Evolutionary conservation across 2,113 vertebrate genomes (phyloP).

Genomic region (Terrapene triunguis): DNA sequence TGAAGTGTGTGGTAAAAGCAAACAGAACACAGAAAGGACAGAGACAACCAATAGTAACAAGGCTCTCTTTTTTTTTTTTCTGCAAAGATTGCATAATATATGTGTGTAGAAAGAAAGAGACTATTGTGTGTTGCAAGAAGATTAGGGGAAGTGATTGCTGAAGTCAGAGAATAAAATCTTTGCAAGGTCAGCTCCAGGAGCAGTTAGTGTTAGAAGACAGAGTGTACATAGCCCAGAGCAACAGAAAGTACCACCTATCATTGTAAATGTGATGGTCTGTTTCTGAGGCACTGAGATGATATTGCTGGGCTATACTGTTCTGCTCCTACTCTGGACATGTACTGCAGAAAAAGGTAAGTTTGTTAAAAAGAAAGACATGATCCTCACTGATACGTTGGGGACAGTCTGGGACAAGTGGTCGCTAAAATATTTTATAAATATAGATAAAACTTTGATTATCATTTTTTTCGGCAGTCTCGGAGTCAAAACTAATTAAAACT

Average conservation of each 20-base stretch:
- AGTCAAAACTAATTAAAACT: background rate
- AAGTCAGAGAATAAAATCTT: slow-evolving; percentile 60
- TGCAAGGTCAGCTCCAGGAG: slow-evolving; percentile 44
- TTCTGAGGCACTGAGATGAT: slow-evolving; percentile 38
- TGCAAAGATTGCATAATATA: slow-evolving; percentile 37
- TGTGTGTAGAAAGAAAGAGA: background rate
- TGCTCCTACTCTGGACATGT: slow-evolving; percentile 57
- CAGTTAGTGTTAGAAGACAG: slow-evolving; percentile 1
- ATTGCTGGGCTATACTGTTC: slow-evolving; percentile 24
- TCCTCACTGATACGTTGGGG: background rate
- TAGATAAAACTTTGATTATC: background rate
- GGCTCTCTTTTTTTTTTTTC: slow-evolving; percentile 34
- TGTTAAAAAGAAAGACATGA: background rate
- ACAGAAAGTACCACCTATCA: background rate
- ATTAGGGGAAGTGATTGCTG: slow-evolving; percentile 68
- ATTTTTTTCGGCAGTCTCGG: background rate
- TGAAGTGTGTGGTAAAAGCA: background rate
- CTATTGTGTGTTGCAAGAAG: slow-evolving; percentile 68
- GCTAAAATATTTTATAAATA: background rate
- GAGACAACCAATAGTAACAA: background rate
- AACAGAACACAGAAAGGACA: background rate
- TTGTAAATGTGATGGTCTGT: background rate
- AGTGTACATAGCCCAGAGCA: background rate
- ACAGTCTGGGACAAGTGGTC: background rate
- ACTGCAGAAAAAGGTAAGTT: slow-evolving; percentile 67